A percentile compares a stretch with the other conserved stretches of the same genome.
Conservation (phyloP, 2,113 vertebrate genomes). For the Hypomesus transpacificus region DNA sequence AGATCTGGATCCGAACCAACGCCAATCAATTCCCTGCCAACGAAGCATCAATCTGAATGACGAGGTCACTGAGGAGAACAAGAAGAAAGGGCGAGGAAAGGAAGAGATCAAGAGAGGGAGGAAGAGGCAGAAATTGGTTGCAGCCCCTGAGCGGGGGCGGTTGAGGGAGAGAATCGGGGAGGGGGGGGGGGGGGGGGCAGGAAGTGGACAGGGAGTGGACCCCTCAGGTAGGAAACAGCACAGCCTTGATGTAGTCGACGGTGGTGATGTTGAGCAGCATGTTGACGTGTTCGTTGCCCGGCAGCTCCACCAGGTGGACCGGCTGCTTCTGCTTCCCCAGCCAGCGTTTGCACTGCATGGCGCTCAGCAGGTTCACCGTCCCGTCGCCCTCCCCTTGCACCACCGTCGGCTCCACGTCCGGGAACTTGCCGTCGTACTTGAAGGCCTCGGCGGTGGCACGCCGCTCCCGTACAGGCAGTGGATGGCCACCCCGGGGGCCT, state of each 20-base stretch:
- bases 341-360: constrained; percentile 83
- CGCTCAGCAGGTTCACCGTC: constrained; percentile 89
- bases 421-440: constrained; percentile 80
- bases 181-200: too few species aligned
- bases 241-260: constrained; percentile 82
- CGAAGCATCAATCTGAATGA: too few species aligned
- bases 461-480: constrained; percentile 90
- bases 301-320: constrained; percentile 77
- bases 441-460: constrained; percentile 78
- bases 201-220: neutral
- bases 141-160: neutral
- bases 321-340: constrained; percentile 71
- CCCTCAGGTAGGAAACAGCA: constrained; percentile 75
- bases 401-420: constrained; percentile 85
- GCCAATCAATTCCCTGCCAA: too few species aligned
- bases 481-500: constrained; percentile 79
- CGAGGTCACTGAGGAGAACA: too few species aligned
- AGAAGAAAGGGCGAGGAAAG: too few species aligned
- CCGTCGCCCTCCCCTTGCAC: constrained; percentile 82
- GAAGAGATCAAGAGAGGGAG: too few species aligned
- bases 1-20: too few species aligned
- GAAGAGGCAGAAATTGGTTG: too few species aligned
- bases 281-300: constrained; percentile 84
- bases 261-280: constrained; percentile 86
- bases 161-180: too few species aligned